phyloP scores from a whole-genome alignment of 2,113 vertebrate species.

The Malurus melanocephalus region DNA sequence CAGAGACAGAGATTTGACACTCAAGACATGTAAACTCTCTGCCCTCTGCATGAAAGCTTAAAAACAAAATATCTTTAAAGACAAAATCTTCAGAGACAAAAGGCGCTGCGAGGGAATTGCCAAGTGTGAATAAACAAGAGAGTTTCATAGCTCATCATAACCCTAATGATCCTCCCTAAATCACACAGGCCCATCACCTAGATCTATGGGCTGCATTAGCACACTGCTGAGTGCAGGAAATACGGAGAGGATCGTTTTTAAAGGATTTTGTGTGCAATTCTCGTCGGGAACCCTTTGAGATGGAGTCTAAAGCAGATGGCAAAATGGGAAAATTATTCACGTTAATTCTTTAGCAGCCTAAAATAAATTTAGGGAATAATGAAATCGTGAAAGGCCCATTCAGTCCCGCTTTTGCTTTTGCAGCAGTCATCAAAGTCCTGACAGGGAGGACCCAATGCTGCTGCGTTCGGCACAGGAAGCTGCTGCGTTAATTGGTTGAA shows the following conservation, averaged over 20 bases:
- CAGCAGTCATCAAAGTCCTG: neutral
- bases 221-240: slow-evolving; percentile 49
- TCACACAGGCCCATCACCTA: slow-evolving; percentile 41
- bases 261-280: neutral
- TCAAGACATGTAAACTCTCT: neutral
- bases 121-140: slow-evolving; percentile 51
- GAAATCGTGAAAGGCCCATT: slow-evolving; percentile 5
- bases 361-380: slow-evolving; percentile 27
- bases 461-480: neutral
- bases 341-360: slow-evolving; percentile 11
- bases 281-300: slow-evolving; percentile 21
- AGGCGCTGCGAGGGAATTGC: neutral
- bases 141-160: slow-evolving; percentile 51
- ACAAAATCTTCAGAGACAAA: slow-evolving; percentile 10
- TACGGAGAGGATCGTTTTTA: slow-evolving; percentile 23
- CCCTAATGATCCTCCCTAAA: slow-evolving; percentile 47
- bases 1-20: neutral
- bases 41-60: neutral
- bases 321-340: slow-evolving; percentile 47
- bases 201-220: slow-evolving; percentile 46
- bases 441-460: neutral
- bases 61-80: neutral
- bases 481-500: neutral
- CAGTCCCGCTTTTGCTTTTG: neutral
- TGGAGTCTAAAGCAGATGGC: slow-evolving; percentile 40